Conservation (phyloP, 2,113 vertebrate species). For the Capra hircus region DNA sequence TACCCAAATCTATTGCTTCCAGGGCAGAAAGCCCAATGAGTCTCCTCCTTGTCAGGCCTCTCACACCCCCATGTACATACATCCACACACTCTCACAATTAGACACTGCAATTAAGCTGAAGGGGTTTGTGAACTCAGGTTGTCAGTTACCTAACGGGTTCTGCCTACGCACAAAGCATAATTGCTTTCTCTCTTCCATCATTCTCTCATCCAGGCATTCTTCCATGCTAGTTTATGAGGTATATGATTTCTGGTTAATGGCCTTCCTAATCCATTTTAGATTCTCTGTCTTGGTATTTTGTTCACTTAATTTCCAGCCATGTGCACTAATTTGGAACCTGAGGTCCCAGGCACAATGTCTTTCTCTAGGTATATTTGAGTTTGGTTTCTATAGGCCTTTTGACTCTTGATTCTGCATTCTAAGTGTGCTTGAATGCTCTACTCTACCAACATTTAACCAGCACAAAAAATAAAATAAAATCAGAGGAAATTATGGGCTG, state of each 20-base stretch:
- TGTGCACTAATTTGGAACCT: background rate
- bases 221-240: background rate
- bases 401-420: background rate
- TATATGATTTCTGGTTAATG: background rate
- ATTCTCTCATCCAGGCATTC: background rate
- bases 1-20: background rate
- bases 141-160: background rate
- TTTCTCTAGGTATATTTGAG: background rate
- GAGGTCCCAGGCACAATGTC: background rate
- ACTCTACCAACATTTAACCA: background rate
- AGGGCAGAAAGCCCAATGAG: background rate
- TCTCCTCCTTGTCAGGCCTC: accelerated
- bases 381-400: background rate
- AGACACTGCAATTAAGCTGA: background rate
- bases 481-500: background rate
- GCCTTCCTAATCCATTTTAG: background rate
- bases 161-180: background rate
- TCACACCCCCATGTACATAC: accelerated
- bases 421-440: background rate
- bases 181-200: background rate
- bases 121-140: background rate
- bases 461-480: background rate
- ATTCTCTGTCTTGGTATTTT: background rate
- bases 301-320: background rate
- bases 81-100: background rate